phyloP scores from a whole-genome alignment of 2,888 invertebrate genomes.

The Hypolimnas misippus region DNA sequence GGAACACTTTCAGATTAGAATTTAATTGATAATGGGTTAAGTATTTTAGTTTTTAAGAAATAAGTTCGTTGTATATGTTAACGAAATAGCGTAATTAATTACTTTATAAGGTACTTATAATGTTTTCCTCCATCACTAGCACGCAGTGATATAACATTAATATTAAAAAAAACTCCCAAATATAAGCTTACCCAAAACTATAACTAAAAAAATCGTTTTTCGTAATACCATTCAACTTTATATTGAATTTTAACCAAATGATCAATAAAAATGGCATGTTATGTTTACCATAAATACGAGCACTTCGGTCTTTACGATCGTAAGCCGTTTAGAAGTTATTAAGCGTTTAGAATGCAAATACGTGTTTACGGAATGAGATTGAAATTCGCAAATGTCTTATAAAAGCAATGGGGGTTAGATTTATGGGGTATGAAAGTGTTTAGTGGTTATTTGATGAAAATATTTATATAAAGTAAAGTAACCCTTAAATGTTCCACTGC shows the following conservation, averaged over 20 bases:
- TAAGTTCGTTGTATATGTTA: too few relatives aligned
- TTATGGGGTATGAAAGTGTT: conserved; percentile 9
- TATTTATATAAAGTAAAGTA: not conserved
- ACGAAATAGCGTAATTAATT: too few relatives aligned
- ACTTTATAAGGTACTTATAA: too few relatives aligned
- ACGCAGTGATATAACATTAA: too few relatives aligned
- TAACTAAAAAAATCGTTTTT: not conserved
- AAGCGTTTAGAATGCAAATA: conserved; percentile 50
- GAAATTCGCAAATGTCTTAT: conserved; percentile 18
- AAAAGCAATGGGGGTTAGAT: conserved; percentile 2
- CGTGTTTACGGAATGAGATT: conserved; percentile 45
- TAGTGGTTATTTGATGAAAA: not conserved
- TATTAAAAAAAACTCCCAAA: too few relatives aligned
- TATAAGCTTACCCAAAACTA: too few relatives aligned
- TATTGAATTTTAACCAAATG: conserved; percentile 24
- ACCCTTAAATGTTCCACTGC: too few relatives aligned
- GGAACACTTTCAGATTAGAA: too few relatives aligned
- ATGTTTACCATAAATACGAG: conserved; percentile 39
- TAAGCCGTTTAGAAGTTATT: conserved; percentile 48
- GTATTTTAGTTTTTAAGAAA: too few relatives aligned
- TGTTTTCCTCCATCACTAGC: too few relatives aligned
- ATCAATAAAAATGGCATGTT: conserved; percentile 36
- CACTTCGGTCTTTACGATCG: conserved; percentile 44
- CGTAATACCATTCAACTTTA: not conserved
- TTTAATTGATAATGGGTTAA: too few relatives aligned